Evolutionary conservation across 2,113 vertebrate species (phyloP).

Genomic region (Hiodon alosoides): DNA sequence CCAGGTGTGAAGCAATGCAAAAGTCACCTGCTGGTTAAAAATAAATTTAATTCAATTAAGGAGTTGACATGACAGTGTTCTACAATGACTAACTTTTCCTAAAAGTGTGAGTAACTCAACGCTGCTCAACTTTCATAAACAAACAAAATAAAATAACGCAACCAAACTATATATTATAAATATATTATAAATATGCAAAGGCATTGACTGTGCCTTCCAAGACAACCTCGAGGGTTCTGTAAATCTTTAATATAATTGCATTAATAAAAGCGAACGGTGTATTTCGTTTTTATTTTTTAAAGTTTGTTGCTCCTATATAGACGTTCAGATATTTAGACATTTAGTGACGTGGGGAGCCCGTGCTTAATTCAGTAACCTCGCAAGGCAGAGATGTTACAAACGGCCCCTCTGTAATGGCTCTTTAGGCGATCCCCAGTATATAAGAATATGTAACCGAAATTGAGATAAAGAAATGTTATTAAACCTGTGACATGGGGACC

Average conservation of each 20-base stretch:
- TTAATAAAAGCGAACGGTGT: constrained; percentile 3
- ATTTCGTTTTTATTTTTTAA: too few species aligned
- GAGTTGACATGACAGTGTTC: too few species aligned
- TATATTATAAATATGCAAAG: too few species aligned
- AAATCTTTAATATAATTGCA: too few species aligned
- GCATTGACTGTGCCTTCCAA: too few species aligned
- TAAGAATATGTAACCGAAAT: constrained; percentile 51
- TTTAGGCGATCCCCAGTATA: constrained; percentile 55
- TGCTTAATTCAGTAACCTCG: background rate
- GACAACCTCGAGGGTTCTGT: too few species aligned
- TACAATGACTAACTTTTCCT: too few species aligned
- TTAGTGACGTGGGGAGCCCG: background rate
- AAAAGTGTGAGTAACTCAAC: too few species aligned
- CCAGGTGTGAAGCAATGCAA: constrained; percentile 12
- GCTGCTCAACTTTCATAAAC: too few species aligned
- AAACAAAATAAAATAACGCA: too few species aligned
- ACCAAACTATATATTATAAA: too few species aligned
- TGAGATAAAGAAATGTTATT: constrained; percentile 74
- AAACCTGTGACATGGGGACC: constrained; percentile 68
- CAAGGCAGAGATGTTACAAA: constrained; percentile 47
- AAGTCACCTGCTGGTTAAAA: background rate
- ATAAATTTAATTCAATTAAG: background rate
- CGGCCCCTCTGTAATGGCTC: constrained; percentile 53
- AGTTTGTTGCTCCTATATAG: too few species aligned
- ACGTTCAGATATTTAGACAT: background rate